A percentile compares a stretch with the other conserved stretches of the same genome.
Conservation (phyloP, 2,888 invertebrate genomes). For the Megamerina dolium region DNA sequence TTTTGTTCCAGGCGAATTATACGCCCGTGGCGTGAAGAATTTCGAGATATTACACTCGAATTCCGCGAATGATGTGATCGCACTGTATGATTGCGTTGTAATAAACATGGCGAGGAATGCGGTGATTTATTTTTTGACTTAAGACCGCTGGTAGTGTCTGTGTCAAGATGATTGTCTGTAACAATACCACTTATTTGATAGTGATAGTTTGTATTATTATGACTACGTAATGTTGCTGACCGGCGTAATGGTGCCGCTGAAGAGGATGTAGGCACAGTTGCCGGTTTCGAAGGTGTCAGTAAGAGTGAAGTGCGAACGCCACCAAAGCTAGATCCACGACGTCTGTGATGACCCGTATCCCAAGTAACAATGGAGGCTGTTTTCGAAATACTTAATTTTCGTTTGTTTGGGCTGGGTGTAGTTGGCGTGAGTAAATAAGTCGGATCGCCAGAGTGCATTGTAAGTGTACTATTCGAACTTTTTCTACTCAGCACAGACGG, state of each 20-base stretch:
- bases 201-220: constrained; percentile 44
- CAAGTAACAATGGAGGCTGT: constrained; percentile 62
- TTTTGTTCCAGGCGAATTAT: constrained; percentile 88
- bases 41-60: constrained; percentile 74
- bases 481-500: constrained; percentile 16
- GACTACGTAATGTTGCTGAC: constrained; percentile 58
- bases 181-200: constrained; percentile 1
- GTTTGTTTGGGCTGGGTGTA: constrained; percentile 35
- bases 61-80: constrained; percentile 71
- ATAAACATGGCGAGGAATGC: constrained; percentile 55
- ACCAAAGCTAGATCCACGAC: constrained; percentile 68
- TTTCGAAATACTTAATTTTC: constrained; percentile 51
- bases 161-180: constrained; percentile 7
- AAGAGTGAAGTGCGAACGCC: constrained; percentile 59
- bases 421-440: constrained; percentile 49
- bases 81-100: constrained; percentile 55
- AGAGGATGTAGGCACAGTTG: constrained; percentile 19
- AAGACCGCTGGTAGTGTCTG: constrained; percentile 8
- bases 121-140: constrained; percentile 50
- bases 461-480: constrained; percentile 26
- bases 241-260: constrained; percentile 52
- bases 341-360: constrained; percentile 59
- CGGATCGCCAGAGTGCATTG: constrained; percentile 27
- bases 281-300: constrained; percentile 51
- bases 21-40: constrained; percentile 75